Base-by-base conservation (phyloP, 2,113 vertebrate species). In the Forbesichthys agassizii region DNA sequence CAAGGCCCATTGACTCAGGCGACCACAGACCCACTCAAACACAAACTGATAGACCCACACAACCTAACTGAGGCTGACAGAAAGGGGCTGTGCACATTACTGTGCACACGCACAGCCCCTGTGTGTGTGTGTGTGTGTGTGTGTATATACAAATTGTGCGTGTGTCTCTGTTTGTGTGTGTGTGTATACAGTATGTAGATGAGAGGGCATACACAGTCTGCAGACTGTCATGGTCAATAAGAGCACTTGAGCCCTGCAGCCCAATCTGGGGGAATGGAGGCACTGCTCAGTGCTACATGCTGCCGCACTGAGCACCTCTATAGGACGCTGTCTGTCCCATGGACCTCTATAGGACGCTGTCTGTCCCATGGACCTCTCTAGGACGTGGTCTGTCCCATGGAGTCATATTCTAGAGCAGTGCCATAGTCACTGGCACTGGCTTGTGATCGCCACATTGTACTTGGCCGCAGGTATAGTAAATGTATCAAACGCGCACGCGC, bases 391-490 rank as follows among this genome's bases (percentile, higher is more conserved):
- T 42, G 64, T 52, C 62, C 59, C 78, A 3, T 62, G 65, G 64
- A 62, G 59, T 36, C 52, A 53, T 72, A 68, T 70, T 52, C 68
- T 77, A 9, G 74, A 77, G 86, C 64, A 80, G 66, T 42, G 59
- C 73, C 65, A 13, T 49, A 12, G 59, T 56, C 33, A 52, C 72
- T 27, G 27, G 27, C 70, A 88, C 74, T 72, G 67, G 58, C 58
- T 51, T 71, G 52, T 84, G 73, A 86, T 73, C 68, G 66, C 72
- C 5, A 5, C 5, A 42, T 7, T 42, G 36, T 6, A 42, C 0
- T 14, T 79, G 69, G 84, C 82, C 84, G 77, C 69, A 77, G 82
- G 83, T 82, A 73, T 77, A 65, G 16, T 27, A 27, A 69, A 65
- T 71, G n/a, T 56, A 65, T 54, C 66, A 18, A 65, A 54, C 3